These are phyloP conservation scores for Aphaenogaster rudis DNA, from an alignment of 1,140 invertebrate species.

Conservation along the genomic window DNA sequence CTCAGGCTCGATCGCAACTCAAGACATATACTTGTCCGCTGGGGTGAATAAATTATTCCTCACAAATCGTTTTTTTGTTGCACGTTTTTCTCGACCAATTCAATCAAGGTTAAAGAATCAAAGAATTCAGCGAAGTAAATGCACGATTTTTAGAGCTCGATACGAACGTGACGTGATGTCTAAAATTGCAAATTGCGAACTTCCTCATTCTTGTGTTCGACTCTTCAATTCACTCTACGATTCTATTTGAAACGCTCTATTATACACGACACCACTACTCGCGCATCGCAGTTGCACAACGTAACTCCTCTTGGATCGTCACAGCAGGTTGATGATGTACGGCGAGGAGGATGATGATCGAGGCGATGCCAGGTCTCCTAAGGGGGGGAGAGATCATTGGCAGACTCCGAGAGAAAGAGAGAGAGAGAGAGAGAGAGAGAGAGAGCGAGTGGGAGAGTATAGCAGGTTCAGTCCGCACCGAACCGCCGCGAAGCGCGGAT, in stretches of 20 bases:
- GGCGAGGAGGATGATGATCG: constrained; percentile 46
- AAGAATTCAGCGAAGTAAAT: background rate
- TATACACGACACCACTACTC: background rate
- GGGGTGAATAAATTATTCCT: background rate
- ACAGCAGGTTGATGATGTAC: constrained; percentile 58
- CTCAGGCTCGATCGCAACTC: too few relatives aligned
- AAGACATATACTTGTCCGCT: background rate
- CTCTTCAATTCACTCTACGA: constrained; percentile 19
- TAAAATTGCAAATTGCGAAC: constrained; percentile 23
- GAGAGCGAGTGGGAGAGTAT: too few relatives aligned
- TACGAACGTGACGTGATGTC: background rate
- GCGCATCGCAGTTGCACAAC: constrained; percentile 22
- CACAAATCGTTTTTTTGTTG: background rate
- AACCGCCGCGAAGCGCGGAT: too few relatives aligned
- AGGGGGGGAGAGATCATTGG: too few relatives aligned
- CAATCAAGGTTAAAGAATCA: background rate
- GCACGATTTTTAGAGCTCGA: background rate
- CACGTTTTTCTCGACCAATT: background rate
- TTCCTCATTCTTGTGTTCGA: constrained; percentile 18
- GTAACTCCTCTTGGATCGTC: constrained; percentile 12
- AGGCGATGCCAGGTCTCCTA: too few relatives aligned
- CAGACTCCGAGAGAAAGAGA: too few relatives aligned
- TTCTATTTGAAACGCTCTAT: constrained; percentile 31
- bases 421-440: too few relatives aligned
- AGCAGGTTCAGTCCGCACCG: too few relatives aligned